Evolutionary conservation across 2,888 invertebrate genomes (phyloP), one percentile per base, ranked within the genome.

Genomic region (Campopleginae sp.): DNA sequence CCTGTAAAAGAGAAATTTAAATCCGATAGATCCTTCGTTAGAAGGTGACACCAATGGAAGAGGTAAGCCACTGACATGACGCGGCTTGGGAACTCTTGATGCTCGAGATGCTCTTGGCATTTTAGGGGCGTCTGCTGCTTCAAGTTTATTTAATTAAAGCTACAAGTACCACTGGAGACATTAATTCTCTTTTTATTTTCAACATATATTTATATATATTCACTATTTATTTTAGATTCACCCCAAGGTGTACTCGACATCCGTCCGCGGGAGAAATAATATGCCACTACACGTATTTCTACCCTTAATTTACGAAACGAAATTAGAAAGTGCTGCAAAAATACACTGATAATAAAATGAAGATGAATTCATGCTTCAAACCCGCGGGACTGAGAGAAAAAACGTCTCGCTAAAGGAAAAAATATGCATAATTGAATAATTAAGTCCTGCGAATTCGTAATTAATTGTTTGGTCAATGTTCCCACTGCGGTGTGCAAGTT

Each of bases 141-240:
- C 31, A 78, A 78, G 58, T 58, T 70, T 70, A 75, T 78, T 70
- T 78, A 70, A 78, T 78, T 78, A 78, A 70, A 44, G 54, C 70
- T 6, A 58, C 78, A 33, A 46, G 78, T 68, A 31, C 68, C 19
- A 31, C 27, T 61, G 54, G 42, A 54, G 54, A 66, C 42, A 78
- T 58, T 58, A 70, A 44, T 44, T 78, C 68, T 68, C 5, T 74
- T 74, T 75, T 75, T 74, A 27, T 58, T 58, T 58, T 14, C 14
- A 58, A 23, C 23, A 23, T 19, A 19, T 54, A 23, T 54, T 23
- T 10, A 54, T 54, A 23, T 19, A 54, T 3, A 54, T 23, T 54
- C 23, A 10, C 27, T 27, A 23, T 27, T 54, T 54, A 12, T 61
- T 63, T 46, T 46, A 6, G 27, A 23, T n/a, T 27, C 23, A n/a